Percentiles rank a stretch among this genome's conserved stretches.
Evolutionary conservation across 2,888 invertebrate genomes (phyloP).

Genomic region (Biston betularia): DNA sequence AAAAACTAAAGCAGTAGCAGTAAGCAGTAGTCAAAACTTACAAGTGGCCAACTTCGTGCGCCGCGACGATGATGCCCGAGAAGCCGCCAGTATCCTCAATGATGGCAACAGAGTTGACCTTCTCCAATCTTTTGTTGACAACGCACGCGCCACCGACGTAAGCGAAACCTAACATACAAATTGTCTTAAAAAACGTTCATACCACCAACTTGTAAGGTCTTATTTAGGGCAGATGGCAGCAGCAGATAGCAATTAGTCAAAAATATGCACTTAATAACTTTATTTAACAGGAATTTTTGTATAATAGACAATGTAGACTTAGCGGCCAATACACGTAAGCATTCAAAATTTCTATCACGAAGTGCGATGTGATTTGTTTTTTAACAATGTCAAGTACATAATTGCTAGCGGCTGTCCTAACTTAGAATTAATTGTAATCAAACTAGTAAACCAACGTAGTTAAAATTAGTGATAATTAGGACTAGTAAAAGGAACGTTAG

Average conservation of each 20-base stretch:
- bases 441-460: too few relatives aligned
- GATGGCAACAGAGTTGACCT: constrained; percentile 98
- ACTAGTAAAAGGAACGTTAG: too few relatives aligned
- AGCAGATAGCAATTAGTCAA: not conserved
- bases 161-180: constrained; percentile 91
- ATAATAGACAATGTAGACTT: not conserved
- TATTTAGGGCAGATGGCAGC: not conserved
- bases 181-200: constrained; percentile 17
- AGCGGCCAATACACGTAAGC: too few relatives aligned
- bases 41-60: constrained; percentile 98
- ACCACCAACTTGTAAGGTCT: not conserved
- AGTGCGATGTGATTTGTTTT: too few relatives aligned
- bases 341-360: too few relatives aligned
- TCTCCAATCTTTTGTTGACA: constrained; percentile 97
- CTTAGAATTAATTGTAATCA: too few relatives aligned
- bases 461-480: too few relatives aligned
- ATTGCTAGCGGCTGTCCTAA: too few relatives aligned
- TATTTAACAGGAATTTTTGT: not conserved
- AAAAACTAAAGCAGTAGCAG: too few relatives aligned
- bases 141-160: constrained; percentile 98
- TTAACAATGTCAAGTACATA: too few relatives aligned
- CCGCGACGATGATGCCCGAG: constrained; percentile 98
- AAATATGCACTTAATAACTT: not conserved
- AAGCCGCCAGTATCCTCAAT: constrained; percentile 98
- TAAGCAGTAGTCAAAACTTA: constrained; percentile 85